Conservation (phyloP, 2,113 vertebrate genomes). For the Phylloscopus trochilus region DNA sequence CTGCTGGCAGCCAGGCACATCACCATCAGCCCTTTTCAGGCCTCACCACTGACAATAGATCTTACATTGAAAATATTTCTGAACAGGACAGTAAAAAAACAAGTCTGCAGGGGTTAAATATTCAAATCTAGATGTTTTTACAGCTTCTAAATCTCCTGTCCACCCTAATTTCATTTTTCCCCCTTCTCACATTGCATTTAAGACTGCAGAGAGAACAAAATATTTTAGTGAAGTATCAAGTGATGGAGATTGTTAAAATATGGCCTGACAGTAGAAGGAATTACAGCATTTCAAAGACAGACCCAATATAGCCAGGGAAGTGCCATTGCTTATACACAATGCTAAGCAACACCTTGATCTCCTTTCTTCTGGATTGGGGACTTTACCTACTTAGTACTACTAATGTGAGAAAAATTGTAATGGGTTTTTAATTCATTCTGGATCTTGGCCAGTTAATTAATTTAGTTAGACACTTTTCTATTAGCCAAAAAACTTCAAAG, state of each 20-base stretch:
- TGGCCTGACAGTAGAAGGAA: neutral
- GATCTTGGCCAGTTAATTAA: neutral
- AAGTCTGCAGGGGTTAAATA: neutral
- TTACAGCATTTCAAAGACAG: neutral
- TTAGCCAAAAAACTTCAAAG: conserved; percentile 3
- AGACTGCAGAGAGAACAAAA: neutral
- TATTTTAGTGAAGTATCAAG: neutral
- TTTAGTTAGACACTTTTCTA: neutral
- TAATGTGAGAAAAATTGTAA: neutral
- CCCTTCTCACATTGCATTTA: neutral
- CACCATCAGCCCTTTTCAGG: neutral
- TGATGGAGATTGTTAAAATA: neutral
- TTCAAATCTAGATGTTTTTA: neutral
- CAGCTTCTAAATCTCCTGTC: neutral
- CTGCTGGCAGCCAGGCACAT: neutral
- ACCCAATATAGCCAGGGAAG: neutral
- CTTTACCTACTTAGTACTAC: neutral
- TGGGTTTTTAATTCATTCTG: neutral
- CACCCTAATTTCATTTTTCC: neutral
- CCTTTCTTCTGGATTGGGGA: neutral
- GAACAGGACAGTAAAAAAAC: neutral
- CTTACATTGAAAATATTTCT: neutral
- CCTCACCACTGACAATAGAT: neutral
- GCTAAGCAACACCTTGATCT: neutral
- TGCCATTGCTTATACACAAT: neutral